Evolutionary conservation across 2,888 invertebrate genomes (phyloP).

Genomic region (Odontomyia ornata): DNA sequence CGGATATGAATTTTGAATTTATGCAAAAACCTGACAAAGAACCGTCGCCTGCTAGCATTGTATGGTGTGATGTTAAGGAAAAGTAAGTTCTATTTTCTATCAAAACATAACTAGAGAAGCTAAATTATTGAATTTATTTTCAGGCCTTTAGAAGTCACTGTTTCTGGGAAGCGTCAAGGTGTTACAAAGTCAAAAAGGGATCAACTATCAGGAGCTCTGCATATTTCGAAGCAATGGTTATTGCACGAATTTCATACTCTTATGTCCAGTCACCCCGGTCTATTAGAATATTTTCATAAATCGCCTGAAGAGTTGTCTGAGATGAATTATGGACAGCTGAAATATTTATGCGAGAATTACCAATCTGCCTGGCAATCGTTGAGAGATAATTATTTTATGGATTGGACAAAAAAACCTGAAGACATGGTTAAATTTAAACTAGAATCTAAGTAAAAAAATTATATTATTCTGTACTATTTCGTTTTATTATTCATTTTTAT

Average conservation of each 20-base stretch:
- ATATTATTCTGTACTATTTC: too few species aligned
- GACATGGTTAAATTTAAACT: constrained; percentile 20
- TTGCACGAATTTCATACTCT: constrained; percentile 65
- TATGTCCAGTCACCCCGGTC: constrained; percentile 55
- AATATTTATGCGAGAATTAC: constrained; percentile 57
- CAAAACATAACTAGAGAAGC: not conserved
- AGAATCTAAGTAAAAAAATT: not conserved
- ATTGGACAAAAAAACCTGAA: constrained; percentile 66
- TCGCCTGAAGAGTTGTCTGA: constrained; percentile 44
- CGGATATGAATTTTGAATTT: constrained; percentile 61
- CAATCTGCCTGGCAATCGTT: constrained; percentile 64
- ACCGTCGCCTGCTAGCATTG: constrained; percentile 71
- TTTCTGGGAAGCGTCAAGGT: constrained; percentile 82
- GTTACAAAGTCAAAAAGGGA: constrained; percentile 72
- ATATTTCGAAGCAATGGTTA: constrained; percentile 68
- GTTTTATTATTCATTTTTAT: too few species aligned
- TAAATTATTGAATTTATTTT: not conserved
- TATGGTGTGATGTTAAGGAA: constrained; percentile 67
- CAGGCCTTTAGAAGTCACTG: constrained; percentile 75
- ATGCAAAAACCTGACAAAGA: constrained; percentile 60
- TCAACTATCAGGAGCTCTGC: constrained; percentile 64
- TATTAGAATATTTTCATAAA: constrained; percentile 11
- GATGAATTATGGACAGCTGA: constrained; percentile 55
- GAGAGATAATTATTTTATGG: constrained; percentile 66
- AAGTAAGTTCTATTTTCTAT: constrained; percentile 56